Base-by-base conservation (phyloP, 2,888 invertebrate genomes). In the Gymnoscelis rufifasciata region DNA sequence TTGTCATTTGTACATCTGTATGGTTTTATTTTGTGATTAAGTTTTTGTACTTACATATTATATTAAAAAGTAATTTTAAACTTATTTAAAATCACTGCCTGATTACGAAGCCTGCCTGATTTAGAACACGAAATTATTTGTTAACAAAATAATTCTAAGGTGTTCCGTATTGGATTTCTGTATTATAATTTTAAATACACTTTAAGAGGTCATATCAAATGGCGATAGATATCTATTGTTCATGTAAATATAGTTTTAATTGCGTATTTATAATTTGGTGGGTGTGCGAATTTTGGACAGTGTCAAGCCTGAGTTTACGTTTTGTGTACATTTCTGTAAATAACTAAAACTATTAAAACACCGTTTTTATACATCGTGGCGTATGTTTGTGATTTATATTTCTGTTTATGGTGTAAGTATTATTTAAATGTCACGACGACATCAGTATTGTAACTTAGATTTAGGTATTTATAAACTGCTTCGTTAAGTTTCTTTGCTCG, bases 221-320 rank as follows among this genome's bases (percentile, higher is more conserved):
- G 78, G 76, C 75, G 67, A 66, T 69, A 49, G 26, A 11, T 43
- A 48, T 39, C 30, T 43, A 31, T 39, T 36, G 12, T 31, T 72
- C 68, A 52, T 83, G 83, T 84, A 84, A 74, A 84, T 84, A 83
- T 82, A 79, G 72, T 66, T 74, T 74, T 65, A 71, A 59, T 66
- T 64, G 61, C 64, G 64, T 78, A 78, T 74, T 75, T 78, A 76
- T 77, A 71, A 70, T 74, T 74, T 66, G 68, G 57, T 64, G 60
- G 64, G 60, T 60, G 70, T 61, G 66, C 69, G 71, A 60, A 31
- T 64, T 58, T 47, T 60, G 60, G 52, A n/a, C 54, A 51, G 60
- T 56, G 65, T 60, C 60, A 55, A 54, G 66, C 56, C 54, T 63
- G 60, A 53, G 59, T 59, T 62, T 56, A 51, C 57, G 55, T 61